Conservation (phyloP, 2,888 invertebrate genomes). For the Hyppa rectilinea region DNA sequence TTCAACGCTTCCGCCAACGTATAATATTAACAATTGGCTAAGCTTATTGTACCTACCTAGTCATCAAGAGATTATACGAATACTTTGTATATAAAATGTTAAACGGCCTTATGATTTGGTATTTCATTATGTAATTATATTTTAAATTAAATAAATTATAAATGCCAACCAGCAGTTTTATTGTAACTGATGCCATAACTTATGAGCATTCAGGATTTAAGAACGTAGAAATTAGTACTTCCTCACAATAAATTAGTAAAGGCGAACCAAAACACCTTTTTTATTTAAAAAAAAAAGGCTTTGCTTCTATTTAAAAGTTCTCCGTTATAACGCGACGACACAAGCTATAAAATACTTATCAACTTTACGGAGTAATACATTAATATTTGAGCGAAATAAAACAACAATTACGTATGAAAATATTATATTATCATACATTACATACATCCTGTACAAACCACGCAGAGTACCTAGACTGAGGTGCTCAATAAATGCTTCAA, state of each 20-base stretch:
- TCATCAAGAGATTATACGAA: conserved; percentile 85
- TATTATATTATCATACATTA: conserved; percentile 84
- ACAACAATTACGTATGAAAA: conserved; percentile 76
- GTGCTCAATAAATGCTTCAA: conserved; percentile 81
- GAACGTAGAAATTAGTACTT: background rate
- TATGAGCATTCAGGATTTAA: background rate
- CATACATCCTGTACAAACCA: conserved; percentile 83
- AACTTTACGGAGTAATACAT: background rate
- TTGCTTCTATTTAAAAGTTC: too few relatives aligned
- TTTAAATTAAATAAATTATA: conserved; percentile 84
- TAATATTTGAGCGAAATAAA: conserved; percentile 42
- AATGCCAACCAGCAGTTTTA: conserved; percentile 63
- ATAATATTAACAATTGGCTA: conserved; percentile 77
- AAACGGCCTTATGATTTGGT: conserved; percentile 77
- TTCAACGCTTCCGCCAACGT: conserved; percentile 71
- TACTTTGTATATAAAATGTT: conserved; percentile 89
- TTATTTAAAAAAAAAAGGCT: background rate
- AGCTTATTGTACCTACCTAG: conserved; percentile 84
- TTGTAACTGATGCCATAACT: background rate
- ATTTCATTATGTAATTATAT: conserved; percentile 83
- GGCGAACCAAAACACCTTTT: background rate
- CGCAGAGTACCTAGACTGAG: conserved; percentile 75
- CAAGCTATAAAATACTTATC: background rate
- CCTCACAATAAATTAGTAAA: background rate
- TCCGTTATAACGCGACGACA: background rate